phyloP scores from a whole-genome alignment of 1,140 invertebrate species.

The Sitobion miscanthi region DNA sequence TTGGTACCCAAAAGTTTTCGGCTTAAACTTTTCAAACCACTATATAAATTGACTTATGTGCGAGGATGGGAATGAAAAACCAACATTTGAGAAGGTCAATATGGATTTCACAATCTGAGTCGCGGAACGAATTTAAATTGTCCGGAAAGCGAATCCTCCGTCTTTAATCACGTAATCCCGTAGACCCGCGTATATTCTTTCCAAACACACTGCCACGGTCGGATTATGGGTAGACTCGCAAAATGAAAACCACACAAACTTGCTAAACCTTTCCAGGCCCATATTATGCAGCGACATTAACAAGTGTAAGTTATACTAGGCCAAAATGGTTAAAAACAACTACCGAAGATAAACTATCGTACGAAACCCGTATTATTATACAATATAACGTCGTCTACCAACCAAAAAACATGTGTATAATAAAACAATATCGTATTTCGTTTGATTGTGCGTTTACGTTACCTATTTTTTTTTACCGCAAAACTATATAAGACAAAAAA shows the following conservation, averaged over 20 bases:
- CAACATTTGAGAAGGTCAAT: constrained; percentile 44
- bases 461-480: background rate
- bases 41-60: constrained; percentile 27
- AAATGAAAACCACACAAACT: constrained; percentile 32
- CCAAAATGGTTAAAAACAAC: background rate
- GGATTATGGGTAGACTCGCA: background rate
- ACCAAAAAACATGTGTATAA: background rate
- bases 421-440: background rate
- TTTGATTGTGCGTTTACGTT: background rate
- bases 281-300: background rate
- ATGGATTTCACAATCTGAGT: constrained; percentile 27
- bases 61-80: constrained; percentile 12
- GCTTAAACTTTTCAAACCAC: constrained; percentile 41
- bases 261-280: background rate
- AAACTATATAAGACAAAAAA: too few species aligned
- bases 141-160: background rate
- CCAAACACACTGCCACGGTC: background rate
- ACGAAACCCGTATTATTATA: background rate
- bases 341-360: background rate
- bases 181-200: constrained; percentile 12
- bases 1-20: constrained; percentile 40
- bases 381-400: background rate
- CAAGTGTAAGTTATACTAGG: constrained; percentile 8
- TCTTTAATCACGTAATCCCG: constrained; percentile 41
- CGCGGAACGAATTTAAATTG: constrained; percentile 42